phyloP scores from a whole-genome alignment of 2,113 vertebrate species.

The Eublepharis macularius region DNA sequence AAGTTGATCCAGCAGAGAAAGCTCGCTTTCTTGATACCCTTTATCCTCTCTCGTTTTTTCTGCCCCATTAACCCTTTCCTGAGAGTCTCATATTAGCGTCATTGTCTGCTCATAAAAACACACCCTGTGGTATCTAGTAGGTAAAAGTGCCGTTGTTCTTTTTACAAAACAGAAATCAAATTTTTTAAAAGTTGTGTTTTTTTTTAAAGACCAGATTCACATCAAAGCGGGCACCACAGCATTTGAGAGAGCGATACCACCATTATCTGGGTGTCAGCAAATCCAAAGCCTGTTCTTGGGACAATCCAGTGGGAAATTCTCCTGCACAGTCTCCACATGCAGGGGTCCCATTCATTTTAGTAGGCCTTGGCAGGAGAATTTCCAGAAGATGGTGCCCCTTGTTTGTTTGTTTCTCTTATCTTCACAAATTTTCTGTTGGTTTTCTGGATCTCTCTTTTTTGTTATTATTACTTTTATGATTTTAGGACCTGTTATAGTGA shows the following conservation, averaged over 20 bases:
- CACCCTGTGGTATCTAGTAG: constrained; percentile 59
- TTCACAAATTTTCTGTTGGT: constrained; percentile 73
- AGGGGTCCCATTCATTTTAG: not conserved
- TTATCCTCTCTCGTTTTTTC: constrained; percentile 36
- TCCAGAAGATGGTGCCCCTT: constrained; percentile 60
- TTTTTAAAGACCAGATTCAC: not conserved
- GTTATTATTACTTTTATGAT: constrained; percentile 71
- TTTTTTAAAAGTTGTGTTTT: constrained; percentile 19
- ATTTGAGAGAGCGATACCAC: not conserved
- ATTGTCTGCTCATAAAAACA: constrained; percentile 54
- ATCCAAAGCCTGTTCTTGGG: constrained; percentile 32
- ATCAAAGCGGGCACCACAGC: constrained; percentile 3
- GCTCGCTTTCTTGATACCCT: constrained; percentile 45
- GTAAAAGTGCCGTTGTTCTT: constrained; percentile 64
- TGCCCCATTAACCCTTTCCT: constrained; percentile 18
- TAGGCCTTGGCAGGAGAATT: constrained; percentile 41
- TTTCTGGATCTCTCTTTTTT: constrained; percentile 78
- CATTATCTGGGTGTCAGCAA: not conserved
- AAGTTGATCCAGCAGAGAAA: constrained; percentile 44
- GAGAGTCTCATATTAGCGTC: constrained; percentile 57
- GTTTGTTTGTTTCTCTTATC: constrained; percentile 67
- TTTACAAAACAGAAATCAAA: constrained; percentile 28
- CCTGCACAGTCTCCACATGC: not conserved
- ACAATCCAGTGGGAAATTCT: not conserved
- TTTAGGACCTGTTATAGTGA: constrained; percentile 84